Conservation (phyloP, 2,888 invertebrate species). For the Netelia virgata region DNA sequence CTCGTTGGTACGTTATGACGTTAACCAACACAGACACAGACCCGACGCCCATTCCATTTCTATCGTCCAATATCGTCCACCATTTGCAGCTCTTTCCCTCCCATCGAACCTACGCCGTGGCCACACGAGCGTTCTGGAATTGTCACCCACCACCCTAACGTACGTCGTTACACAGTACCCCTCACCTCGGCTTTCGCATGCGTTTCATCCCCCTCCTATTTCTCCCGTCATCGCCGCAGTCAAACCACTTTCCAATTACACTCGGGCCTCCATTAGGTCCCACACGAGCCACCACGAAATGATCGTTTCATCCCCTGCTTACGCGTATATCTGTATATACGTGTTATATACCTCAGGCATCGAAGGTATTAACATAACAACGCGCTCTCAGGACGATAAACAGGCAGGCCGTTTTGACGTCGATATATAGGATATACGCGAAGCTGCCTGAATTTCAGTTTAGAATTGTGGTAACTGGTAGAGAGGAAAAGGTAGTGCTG, state of each 20-base stretch:
- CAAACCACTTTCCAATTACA: constrained; percentile 80
- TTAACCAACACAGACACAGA: constrained; percentile 26
- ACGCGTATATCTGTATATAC: constrained; percentile 52
- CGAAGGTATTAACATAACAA: constrained; percentile 81
- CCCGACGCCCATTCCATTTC: constrained; percentile 29
- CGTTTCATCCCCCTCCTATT: constrained; percentile 9
- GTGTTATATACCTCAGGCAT: constrained; percentile 44
- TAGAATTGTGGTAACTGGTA: background rate
- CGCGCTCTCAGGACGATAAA: constrained; percentile 77
- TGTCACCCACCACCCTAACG: constrained; percentile 71
- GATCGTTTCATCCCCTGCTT: constrained; percentile 78
- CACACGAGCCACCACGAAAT: constrained; percentile 78
- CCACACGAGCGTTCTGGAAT: constrained; percentile 73
- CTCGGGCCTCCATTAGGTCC: constrained; percentile 80
- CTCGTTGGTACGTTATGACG: constrained; percentile 37
- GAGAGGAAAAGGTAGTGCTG: background rate
- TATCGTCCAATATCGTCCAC: constrained; percentile 15
- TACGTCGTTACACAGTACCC: constrained; percentile 17
- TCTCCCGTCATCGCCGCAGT: constrained; percentile 62
- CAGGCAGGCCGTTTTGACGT: constrained; percentile 68
- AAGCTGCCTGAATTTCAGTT: background rate
- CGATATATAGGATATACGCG: background rate
- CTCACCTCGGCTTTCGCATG: background rate
- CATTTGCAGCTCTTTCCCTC: constrained; percentile 17
- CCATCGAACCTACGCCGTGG: constrained; percentile 41